phyloP scores from a whole-genome alignment of 2,797 vertebrate species.

The Echeneis naucrates region DNA sequence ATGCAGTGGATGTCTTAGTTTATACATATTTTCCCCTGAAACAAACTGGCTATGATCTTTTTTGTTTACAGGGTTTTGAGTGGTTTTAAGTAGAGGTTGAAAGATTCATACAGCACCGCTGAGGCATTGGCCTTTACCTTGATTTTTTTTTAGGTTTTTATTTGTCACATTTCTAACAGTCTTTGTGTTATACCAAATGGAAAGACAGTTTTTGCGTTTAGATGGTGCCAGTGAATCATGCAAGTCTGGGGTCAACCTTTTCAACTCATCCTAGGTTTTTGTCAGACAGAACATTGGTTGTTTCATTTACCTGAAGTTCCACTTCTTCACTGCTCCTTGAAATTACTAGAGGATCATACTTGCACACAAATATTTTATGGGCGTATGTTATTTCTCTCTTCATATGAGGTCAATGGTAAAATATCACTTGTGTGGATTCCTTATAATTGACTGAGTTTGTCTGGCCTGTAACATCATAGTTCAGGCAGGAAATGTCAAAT shows the following conservation, averaged over 20 bases:
- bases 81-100: conserved; percentile 56
- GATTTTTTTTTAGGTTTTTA: conserved; percentile 25
- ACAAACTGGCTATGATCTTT: too few species aligned
- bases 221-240: conserved; percentile 61
- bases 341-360: conserved; percentile 19
- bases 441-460: conserved; percentile 25
- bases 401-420: conserved; percentile 25
- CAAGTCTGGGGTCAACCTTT: conserved; percentile 53
- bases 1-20: conserved; percentile 37
- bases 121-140: conserved; percentile 24
- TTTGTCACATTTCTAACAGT: conserved; percentile 22
- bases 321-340: conserved; percentile 34
- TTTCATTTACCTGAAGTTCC: conserved; percentile 49
- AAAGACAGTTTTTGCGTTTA: conserved; percentile 58
- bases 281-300: conserved; percentile 42
- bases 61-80: conserved; percentile 53
- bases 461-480: neutral
- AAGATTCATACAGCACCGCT: conserved; percentile 38
- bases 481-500: conserved; percentile 11
- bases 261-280: conserved; percentile 55
- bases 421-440: conserved; percentile 6
- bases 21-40: conserved; percentile 34
- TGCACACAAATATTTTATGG: conserved; percentile 16
- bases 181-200: conserved; percentile 44
- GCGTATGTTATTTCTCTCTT: conserved; percentile 18